Evolutionary conservation across 2,888 invertebrate species (phyloP).

Genomic region (Philopedon plagiatum): DNA sequence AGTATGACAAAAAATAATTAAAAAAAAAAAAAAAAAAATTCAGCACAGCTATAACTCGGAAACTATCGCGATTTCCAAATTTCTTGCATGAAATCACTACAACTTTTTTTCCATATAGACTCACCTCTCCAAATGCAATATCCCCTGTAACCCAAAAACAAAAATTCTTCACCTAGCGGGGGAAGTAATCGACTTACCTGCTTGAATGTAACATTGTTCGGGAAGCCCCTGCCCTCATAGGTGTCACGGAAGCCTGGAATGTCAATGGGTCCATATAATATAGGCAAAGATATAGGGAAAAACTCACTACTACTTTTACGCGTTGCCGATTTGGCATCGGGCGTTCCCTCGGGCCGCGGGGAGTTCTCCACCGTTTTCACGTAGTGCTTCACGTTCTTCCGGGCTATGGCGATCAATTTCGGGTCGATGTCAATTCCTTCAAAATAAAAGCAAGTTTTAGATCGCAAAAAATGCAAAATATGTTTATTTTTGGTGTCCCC

Average conservation of each 20-base stretch:
- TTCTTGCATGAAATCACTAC: too few species aligned
- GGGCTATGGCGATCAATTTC: slow-evolving; percentile 82
- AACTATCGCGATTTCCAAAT: too few species aligned
- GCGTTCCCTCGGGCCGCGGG: slow-evolving; percentile 52
- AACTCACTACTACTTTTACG: slow-evolving; percentile 68
- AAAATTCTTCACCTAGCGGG: neutral
- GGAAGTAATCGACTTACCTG: slow-evolving; percentile 74
- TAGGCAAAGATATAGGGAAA: slow-evolving; percentile 92
- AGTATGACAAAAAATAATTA: too few species aligned
- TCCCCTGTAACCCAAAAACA: too few species aligned
- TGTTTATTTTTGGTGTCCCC: too few species aligned
- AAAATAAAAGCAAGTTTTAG: neutral
- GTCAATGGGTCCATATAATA: slow-evolving; percentile 87
- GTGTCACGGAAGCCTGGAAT: slow-evolving; percentile 71
- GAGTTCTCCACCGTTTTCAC: slow-evolving; percentile 68
- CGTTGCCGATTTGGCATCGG: slow-evolving; percentile 33
- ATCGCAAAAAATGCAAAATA: too few species aligned
- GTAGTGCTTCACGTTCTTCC: slow-evolving; percentile 82
- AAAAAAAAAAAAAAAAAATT: too few species aligned
- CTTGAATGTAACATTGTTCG: slow-evolving; percentile 91
- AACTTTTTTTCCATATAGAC: too few species aligned
- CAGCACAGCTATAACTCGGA: too few species aligned
- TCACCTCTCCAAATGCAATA: too few species aligned
- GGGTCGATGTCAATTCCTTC: slow-evolving; percentile 94
- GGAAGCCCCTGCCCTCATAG: slow-evolving; percentile 76